Conservation (phyloP, 2,797 vertebrate genomes). For the Myotis pilosus region DNA sequence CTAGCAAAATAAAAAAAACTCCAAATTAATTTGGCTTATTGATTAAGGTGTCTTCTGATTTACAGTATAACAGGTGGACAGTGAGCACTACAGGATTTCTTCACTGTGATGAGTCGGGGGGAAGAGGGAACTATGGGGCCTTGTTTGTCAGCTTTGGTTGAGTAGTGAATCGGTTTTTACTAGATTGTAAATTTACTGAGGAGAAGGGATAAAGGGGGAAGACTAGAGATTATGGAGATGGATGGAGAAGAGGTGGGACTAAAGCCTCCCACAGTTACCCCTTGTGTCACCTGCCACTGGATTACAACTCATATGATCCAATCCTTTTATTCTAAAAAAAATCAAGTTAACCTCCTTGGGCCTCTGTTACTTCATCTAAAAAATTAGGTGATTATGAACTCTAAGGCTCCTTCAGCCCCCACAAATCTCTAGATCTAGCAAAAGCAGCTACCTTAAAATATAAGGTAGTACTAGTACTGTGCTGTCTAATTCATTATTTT, state of each 20-base stretch:
- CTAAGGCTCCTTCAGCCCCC: background rate
- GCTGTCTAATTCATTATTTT: constrained; percentile 44
- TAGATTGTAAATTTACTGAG: background rate
- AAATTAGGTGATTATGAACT: constrained; percentile 59
- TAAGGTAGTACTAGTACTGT: background rate
- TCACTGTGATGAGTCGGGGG: background rate
- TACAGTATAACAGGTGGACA: background rate
- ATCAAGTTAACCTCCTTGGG: constrained; percentile 44
- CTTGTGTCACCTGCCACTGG: background rate
- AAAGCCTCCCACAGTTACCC: background rate
- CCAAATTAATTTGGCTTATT: too few relatives aligned
- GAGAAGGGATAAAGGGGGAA: background rate
- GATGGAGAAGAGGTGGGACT: background rate
- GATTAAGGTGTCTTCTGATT: too few relatives aligned
- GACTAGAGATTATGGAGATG: background rate
- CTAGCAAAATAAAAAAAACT: too few relatives aligned
- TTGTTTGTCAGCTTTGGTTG: background rate
- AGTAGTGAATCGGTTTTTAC: background rate
- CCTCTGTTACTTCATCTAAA: constrained; percentile 28
- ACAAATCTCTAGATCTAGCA: constrained; percentile 39
- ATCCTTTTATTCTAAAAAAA: constrained; percentile 33
- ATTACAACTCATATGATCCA: background rate
- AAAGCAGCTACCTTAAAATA: constrained; percentile 50
- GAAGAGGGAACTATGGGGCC: background rate
- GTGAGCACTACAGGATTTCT: background rate